Percentiles rank a stretch among this genome's conserved stretches.
phyloP scores from a whole-genome alignment of 1,140 invertebrate species.

The Achroia grisella region DNA sequence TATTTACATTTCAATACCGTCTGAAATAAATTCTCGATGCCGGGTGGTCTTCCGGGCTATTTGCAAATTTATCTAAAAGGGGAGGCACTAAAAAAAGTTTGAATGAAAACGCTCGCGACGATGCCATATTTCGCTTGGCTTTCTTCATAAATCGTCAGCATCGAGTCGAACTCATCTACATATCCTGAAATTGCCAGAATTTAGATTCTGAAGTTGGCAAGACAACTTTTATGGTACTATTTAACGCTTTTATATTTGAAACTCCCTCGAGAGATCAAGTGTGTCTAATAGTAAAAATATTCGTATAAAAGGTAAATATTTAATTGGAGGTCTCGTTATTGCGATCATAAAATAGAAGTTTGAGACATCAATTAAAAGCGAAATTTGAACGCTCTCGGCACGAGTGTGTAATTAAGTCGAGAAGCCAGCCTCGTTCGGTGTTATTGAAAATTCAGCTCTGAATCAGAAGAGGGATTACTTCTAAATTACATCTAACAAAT shows the following conservation, averaged over 20 bases:
- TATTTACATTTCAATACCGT: slow-evolving; percentile 38
- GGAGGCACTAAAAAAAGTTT: slow-evolving; percentile 52
- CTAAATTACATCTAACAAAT: no score
- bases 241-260: neutral
- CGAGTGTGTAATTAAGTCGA: slow-evolving; percentile 34
- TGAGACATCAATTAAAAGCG: slow-evolving; percentile 27
- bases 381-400: slow-evolving; percentile 24
- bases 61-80: slow-evolving; percentile 54
- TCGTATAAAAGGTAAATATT: slow-evolving; percentile 33
- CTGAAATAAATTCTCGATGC: slow-evolving; percentile 32
- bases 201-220: neutral
- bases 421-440: neutral
- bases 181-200: slow-evolving; percentile 32
- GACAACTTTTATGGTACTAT: no score
- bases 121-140: slow-evolving; percentile 49
- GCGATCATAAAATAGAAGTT: slow-evolving; percentile 27
- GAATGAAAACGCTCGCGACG: slow-evolving; percentile 42
- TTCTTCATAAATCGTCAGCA: slow-evolving; percentile 61
- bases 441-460: slow-evolving; percentile 9
- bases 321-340: slow-evolving; percentile 28
- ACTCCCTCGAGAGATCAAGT: neutral
- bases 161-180: slow-evolving; percentile 41
- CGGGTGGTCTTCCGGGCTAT: slow-evolving; percentile 36
- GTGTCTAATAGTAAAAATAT: slow-evolving; percentile 14
- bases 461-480: no score